Evolutionary conservation across 2,797 vertebrate genomes (phyloP), one percentile per base, ranked within the genome.

Genomic region (Oreochromis mossambicus): DNA sequence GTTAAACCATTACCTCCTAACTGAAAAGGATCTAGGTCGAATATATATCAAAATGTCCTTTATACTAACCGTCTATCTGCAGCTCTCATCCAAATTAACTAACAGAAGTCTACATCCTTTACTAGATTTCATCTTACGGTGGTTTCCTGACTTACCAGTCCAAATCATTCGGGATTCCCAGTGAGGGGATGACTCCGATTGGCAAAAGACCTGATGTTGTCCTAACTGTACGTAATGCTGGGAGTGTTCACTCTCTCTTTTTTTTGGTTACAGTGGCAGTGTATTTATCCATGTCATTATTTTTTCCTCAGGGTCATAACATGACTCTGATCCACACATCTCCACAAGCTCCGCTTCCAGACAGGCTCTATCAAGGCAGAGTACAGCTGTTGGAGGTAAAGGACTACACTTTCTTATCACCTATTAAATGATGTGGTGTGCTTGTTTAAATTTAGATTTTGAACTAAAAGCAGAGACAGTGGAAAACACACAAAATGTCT

Each of bases 151-250:
- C 97, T 46, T 99, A 98, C 88, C 98, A 98, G 91, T 92, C 96
- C 82, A 99, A 99, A 94, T 97, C 98, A 8, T 98, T 98, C 78
- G 98, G 98, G 24, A 96, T 99, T 79, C 98, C 98, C 70, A 96
- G 94, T 5, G 98, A 99, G 91, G 97, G 97, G 24, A 99, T 99
- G 98, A 85, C 84, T 88, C 96, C 96, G 55, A 92, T 98, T 87
- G 96, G 96, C 79, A 97, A 96, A 87, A 95, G 91, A 55, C 96
- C 98, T 1, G 97, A 98, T 78, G 91, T 98, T 68, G 91, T 92
- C 58, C 95, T 99, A 77, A 97, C 87, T 77, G 98, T 99, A 95
- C 75, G 97, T 96, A 78, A 29, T 19, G 14, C 24, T n/a, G 7
- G 9, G 2, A 17, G 80, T 46, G 41, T 29, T 36, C 1, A 51